A percentile compares a stretch with the other conserved stretches of the same genome.
phyloP scores from a whole-genome alignment of 1,140 invertebrate species.

The Sesamia nonagrioides region DNA sequence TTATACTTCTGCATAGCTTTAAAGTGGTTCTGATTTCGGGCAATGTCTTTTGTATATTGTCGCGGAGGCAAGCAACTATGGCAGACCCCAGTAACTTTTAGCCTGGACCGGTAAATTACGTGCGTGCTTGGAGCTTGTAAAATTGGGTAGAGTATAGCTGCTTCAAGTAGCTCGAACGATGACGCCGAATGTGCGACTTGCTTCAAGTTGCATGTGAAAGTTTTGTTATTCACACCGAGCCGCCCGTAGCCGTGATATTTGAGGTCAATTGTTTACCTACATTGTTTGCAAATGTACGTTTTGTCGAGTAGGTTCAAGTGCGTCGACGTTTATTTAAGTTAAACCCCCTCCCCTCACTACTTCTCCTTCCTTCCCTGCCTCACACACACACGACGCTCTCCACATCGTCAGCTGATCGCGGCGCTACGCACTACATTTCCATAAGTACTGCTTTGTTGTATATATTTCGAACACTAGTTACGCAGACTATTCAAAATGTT shows the following conservation, averaged over 20 bases:
- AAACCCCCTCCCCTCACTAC: not conserved
- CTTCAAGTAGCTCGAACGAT: too few relatives aligned
- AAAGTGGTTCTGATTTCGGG: too few relatives aligned
- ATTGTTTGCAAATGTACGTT: not conserved
- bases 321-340: conserved; percentile 12
- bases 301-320: not conserved
- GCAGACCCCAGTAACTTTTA: too few relatives aligned
- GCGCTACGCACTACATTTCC: conserved; percentile 14
- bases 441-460: conserved; percentile 13
- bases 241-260: not conserved
- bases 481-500: not conserved
- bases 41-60: too few relatives aligned
- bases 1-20: too few relatives aligned
- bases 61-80: too few relatives aligned
- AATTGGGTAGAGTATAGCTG: too few relatives aligned
- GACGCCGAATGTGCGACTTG: too few relatives aligned
- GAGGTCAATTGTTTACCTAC: not conserved
- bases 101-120: too few relatives aligned
- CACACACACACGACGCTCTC: not conserved
- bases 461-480: not conserved
- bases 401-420: conserved; percentile 53
- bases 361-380: not conserved
- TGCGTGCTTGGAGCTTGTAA: too few relatives aligned
- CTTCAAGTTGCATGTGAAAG: too few relatives aligned
- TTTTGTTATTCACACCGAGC: too few relatives aligned